Conservation (phyloP, 2,113 vertebrate species). For the Chinchilla lanigera region DNA sequence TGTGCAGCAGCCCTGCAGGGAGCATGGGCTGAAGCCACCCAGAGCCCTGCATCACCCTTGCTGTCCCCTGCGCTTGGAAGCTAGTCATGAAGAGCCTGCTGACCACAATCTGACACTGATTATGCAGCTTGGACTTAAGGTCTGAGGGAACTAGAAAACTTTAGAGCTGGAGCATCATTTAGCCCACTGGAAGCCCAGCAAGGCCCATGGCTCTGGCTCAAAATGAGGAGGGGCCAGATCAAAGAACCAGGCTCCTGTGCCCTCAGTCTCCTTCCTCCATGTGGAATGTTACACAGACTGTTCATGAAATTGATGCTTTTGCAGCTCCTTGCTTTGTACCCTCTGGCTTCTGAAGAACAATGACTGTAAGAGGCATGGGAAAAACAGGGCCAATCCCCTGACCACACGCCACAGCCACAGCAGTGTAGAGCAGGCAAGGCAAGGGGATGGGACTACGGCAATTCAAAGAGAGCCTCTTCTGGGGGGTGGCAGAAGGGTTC, state of each 20-base stretch:
- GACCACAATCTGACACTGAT: not conserved
- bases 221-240: not conserved
- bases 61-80: not conserved
- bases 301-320: rapidly evolving
- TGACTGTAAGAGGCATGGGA: not conserved
- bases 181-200: not conserved
- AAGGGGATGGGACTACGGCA: not conserved
- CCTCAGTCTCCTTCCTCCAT: not conserved
- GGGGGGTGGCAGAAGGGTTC: not conserved
- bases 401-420: not conserved
- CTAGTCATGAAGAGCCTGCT: not conserved
- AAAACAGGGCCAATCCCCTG: not conserved
- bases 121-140: not conserved
- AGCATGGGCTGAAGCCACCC: not conserved
- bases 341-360: not conserved
- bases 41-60: not conserved
- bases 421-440: not conserved
- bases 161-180: not conserved
- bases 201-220: not conserved
- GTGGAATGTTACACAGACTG: not conserved
- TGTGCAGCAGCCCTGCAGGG: not conserved
- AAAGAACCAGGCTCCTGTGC: not conserved
- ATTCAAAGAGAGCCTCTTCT: not conserved
- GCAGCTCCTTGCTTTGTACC: not conserved
- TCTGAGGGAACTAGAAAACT: not conserved